phyloP scores from a whole-genome alignment of 2,888 invertebrate species.

The Caenorhabditis doughertyi region DNA sequence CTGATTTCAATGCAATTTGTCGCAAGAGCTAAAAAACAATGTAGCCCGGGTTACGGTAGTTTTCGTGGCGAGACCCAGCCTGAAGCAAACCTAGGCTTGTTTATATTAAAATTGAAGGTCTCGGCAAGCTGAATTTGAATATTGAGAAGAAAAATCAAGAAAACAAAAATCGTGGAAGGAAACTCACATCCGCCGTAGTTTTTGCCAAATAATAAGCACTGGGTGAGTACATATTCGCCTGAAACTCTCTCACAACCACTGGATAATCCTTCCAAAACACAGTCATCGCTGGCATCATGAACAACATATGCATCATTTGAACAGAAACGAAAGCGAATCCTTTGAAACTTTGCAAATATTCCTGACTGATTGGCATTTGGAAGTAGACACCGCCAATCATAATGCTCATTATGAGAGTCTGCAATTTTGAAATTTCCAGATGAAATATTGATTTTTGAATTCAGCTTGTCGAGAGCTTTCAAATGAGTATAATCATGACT shows the following conservation, averaged over 20 bases:
- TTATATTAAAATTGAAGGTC: too few relatives aligned
- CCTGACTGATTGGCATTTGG: slow-evolving; percentile 89
- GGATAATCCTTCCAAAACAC: slow-evolving; percentile 94
- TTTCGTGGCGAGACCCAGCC: too few relatives aligned
- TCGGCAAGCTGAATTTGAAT: too few relatives aligned
- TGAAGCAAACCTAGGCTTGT: too few relatives aligned
- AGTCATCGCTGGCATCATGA: slow-evolving; percentile 93
- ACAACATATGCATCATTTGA: slow-evolving; percentile 95
- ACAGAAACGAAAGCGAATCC: slow-evolving; percentile 92
- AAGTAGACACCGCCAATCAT: slow-evolving; percentile 92
- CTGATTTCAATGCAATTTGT: too few relatives aligned
- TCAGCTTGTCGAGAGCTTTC: too few relatives aligned
- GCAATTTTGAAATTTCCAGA: background rate
- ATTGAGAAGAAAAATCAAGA: too few relatives aligned
- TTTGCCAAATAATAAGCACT: slow-evolving; percentile 92
- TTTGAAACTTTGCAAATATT: slow-evolving; percentile 94
- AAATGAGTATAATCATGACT: too few relatives aligned
- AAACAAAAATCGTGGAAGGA: background rate
- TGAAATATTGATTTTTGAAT: background rate
- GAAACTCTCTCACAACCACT: slow-evolving; percentile 92
- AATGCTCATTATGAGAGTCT: slow-evolving; percentile 87
- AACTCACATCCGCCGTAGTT: slow-evolving; percentile 88
- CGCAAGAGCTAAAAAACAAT: too few relatives aligned
- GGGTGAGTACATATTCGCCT: slow-evolving; percentile 92
- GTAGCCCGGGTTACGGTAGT: too few relatives aligned